Evolutionary conservation across 2,113 vertebrate species (phyloP).

Genomic region (Plectropomus leopardus): DNA sequence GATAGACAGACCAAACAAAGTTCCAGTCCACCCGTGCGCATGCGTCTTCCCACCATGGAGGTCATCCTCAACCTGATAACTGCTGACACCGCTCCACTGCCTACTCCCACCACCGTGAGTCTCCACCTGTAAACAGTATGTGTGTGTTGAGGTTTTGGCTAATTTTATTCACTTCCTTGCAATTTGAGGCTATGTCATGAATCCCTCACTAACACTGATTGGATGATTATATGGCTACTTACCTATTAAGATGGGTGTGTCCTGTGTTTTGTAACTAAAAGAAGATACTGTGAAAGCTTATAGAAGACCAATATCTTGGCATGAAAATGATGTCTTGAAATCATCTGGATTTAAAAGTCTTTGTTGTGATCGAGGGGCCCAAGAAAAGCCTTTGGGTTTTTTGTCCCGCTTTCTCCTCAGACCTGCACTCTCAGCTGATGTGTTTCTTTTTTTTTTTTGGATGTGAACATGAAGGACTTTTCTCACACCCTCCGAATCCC

Average conservation of each 20-base stretch:
- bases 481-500: constrained; percentile 51
- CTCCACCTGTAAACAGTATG: constrained; percentile 18
- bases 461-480: constrained; percentile 37
- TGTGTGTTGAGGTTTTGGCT: constrained; percentile 11
- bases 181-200: not conserved
- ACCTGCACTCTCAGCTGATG: constrained; percentile 20
- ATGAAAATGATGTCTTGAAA: constrained; percentile 41
- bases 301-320: constrained; percentile 5
- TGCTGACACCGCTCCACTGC: constrained; percentile 77
- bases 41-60: constrained; percentile 76
- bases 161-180: not conserved
- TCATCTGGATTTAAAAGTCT: constrained; percentile 41
- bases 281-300: not conserved
- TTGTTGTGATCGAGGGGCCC: constrained; percentile 22
- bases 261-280: constrained; percentile 7
- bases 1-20: constrained; percentile 38
- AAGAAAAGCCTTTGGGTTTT: constrained; percentile 12
- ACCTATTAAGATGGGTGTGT: not conserved
- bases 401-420: not conserved
- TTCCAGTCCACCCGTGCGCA: constrained; percentile 31
- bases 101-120: constrained; percentile 77
- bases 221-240: not conserved
- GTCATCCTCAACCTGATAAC: constrained; percentile 84
- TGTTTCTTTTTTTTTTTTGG: constrained; percentile 26
- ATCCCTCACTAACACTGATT: not conserved